Base-by-base conservation (phyloP, 2,113 vertebrate genomes). In the Oncorhynchus mykiss region DNA sequence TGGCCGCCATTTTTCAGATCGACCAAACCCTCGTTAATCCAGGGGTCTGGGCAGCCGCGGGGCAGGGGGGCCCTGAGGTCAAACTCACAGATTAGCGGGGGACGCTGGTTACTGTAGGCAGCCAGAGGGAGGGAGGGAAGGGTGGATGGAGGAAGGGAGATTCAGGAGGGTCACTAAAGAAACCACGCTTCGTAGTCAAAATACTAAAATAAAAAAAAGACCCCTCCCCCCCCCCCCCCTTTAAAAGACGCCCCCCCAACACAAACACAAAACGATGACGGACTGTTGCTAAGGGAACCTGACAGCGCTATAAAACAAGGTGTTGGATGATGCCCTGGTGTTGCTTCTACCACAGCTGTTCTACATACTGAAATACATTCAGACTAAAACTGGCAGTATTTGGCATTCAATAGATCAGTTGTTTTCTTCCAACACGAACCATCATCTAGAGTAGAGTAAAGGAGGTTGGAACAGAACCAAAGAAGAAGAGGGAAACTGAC, bases 11-110 rank as follows among this genome's bases (percentile, higher is more conserved):
- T 75, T 85, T 85, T 85, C 74, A 79, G 67, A 81, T 73, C 78
- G 70, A 74, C 83, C 77, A 79, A 31, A 34, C 78, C 82, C 74
- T 81, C 77, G 69, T 81, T 84, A 74, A 75, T 82, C 83, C 80
- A 84, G 76, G 79, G 82, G 68, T 72, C 79, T 70, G 79, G 82
- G 68, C 72, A 74, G 25, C 71, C 59, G 67, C 67, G 67, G 31
- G 67, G 70, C 49, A 27, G 67, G 31, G 67, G 70, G 45, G 67
- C 14, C 54, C 78, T 65, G 62, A 71, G 78, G 72, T 80, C 81
- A 71, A 77, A 83, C 57, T 76, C 78, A 64, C 66, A 71, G 70
- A 80, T 54, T 75, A 84, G 69, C 73, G 69, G 76, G 75, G 72
- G 82, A 57, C 75, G 76, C 67, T 59, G 73, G 76, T 80, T 84